These are phyloP conservation scores for Plemyria rubiginata DNA, from an alignment of 2,888 invertebrate genomes.

Conservation along the genomic window DNA sequence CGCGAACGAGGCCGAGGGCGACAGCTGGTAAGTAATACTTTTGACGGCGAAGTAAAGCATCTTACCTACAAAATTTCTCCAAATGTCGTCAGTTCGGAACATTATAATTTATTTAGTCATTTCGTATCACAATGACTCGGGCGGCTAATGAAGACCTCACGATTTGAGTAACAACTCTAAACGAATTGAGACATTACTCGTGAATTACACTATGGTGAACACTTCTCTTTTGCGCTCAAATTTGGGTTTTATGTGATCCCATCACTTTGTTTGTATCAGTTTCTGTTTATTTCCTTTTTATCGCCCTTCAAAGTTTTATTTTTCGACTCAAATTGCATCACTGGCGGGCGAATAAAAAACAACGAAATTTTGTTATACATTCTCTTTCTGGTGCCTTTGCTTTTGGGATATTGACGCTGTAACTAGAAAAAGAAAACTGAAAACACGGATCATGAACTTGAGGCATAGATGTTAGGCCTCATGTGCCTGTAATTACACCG, in stretches of 20 bases:
- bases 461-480: no score
- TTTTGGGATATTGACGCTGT: no score
- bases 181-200: slow-evolving; percentile 28
- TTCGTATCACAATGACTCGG: slow-evolving; percentile 56
- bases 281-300: slow-evolving; percentile 5
- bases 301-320: background rate
- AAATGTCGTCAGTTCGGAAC: slow-evolving; percentile 52
- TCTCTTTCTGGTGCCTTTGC: no score
- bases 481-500: no score
- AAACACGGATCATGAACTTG: no score
- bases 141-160: slow-evolving; percentile 61
- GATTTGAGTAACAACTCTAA: slow-evolving; percentile 47
- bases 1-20: no score
- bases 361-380: no score
- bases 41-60: slow-evolving; percentile 47
- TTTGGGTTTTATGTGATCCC: slow-evolving; percentile 15
- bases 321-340: background rate
- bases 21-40: no score
- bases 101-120: slow-evolving; percentile 63
- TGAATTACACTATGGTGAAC: background rate
- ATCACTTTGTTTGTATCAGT: slow-evolving; percentile 1
- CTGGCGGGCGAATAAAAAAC: no score
- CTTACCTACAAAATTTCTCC: slow-evolving; percentile 30
- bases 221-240: slow-evolving; percentile 11
- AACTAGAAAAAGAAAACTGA: no score